Percentiles rank a stretch among this genome's conserved stretches.
These are phyloP conservation scores for Gymnocypris eckloni DNA, from an alignment of 2,797 vertebrate species.

Conservation along the genomic window DNA sequence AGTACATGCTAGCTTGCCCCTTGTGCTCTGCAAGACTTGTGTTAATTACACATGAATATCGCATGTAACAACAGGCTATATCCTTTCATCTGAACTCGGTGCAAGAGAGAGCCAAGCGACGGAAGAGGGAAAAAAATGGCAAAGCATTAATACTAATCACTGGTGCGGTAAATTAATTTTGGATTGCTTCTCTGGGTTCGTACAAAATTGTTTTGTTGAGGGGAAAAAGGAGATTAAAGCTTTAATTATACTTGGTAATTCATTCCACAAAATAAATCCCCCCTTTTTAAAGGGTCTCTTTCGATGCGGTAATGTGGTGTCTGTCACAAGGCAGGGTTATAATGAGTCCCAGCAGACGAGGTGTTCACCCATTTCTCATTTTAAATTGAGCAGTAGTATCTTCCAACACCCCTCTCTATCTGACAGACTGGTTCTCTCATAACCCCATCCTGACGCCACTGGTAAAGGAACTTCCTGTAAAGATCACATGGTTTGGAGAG, in stretches of 20 bases:
- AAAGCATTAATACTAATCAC: constrained; percentile 80
- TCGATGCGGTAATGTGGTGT: constrained; percentile 67
- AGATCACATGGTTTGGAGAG: not conserved
- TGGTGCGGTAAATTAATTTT: constrained; percentile 83
- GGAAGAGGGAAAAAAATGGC: constrained; percentile 59
- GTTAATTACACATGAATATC: constrained; percentile 74
- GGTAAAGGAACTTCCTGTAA: not conserved
- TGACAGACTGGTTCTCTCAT: not conserved
- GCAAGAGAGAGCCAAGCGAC: constrained; percentile 53
- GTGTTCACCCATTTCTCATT: constrained; percentile 53
- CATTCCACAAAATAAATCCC: constrained; percentile 80
- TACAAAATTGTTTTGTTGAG: constrained; percentile 82
- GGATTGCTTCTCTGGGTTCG: constrained; percentile 80
- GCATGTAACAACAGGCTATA: constrained; percentile 73
- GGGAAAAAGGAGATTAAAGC: constrained; percentile 79
- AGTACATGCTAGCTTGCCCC: constrained; percentile 58
- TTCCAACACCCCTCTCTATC: constrained; percentile 34
- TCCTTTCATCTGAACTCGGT: constrained; percentile 66
- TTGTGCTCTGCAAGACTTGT: constrained; percentile 64
- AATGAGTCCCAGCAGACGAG: constrained; percentile 65
- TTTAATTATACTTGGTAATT: constrained; percentile 82
- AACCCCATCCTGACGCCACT: not conserved
- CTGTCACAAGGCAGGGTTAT: constrained; percentile 64
- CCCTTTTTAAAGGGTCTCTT: constrained; percentile 60
- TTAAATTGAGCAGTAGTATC: constrained; percentile 47